Percentiles rank a stretch among this genome's conserved stretches.
These are phyloP conservation scores for Halictus quadricinctus DNA, from an alignment of 2,888 invertebrate genomes.

Conservation along the genomic window DNA sequence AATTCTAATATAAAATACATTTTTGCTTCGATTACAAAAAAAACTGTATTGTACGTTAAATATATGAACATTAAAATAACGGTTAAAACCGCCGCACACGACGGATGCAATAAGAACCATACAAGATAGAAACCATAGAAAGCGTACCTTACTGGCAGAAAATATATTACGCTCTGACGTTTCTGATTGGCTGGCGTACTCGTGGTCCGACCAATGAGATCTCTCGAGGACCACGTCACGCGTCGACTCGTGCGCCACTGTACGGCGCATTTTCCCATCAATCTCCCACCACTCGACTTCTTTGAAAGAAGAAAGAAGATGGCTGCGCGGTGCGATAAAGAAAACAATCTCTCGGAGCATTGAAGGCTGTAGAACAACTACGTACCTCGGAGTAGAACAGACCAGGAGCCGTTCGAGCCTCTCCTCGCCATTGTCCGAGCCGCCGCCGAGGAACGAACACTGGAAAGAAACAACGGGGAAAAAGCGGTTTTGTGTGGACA, in stretches of 20 bases:
- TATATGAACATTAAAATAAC: not conserved
- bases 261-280: constrained; percentile 15
- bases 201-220: constrained; percentile 24
- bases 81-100: not conserved
- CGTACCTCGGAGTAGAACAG: constrained; percentile 55
- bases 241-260: constrained; percentile 28
- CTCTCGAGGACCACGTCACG: constrained; percentile 32
- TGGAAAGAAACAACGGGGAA: constrained; percentile 27
- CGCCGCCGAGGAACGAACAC: constrained; percentile 8
- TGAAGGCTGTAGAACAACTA: constrained; percentile 58
- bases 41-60: not conserved
- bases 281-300: constrained; percentile 32
- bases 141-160: not conserved
- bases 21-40: not conserved
- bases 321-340: constrained; percentile 55
- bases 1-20: not conserved
- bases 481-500: constrained; percentile 44
- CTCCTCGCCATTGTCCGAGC: constrained; percentile 22
- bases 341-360: constrained; percentile 57
- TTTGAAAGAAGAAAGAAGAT: constrained; percentile 52
- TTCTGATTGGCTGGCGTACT: not conserved
- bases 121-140: not conserved
- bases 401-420: constrained; percentile 30
- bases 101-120: constrained; percentile 16
- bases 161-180: not conserved